phyloP scores from a whole-genome alignment of 2,888 invertebrate species.

The Amaurobius ferox region DNA sequence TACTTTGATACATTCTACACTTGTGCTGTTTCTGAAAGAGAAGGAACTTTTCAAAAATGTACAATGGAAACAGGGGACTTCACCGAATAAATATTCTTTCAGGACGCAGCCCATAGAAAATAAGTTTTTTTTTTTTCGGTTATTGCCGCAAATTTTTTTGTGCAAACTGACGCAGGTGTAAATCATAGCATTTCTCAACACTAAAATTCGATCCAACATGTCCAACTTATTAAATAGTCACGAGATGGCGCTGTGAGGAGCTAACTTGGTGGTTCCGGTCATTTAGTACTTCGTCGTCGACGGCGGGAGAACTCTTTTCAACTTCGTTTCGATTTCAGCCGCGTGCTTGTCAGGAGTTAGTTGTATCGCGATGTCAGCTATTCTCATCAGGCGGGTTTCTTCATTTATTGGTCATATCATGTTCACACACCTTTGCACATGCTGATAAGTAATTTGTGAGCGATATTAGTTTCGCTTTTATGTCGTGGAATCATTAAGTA shows the following conservation, averaged over 20 bases:
- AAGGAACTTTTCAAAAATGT: too few relatives aligned
- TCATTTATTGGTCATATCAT: neutral
- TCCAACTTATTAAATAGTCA: neutral
- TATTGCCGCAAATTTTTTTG: too few relatives aligned
- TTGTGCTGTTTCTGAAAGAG: too few relatives aligned
- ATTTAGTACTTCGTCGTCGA: slow-evolving; percentile 26
- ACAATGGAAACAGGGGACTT: too few relatives aligned
- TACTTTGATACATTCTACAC: too few relatives aligned
- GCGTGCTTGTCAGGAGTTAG: neutral
- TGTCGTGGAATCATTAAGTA: neutral
- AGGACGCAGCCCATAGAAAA: too few relatives aligned
- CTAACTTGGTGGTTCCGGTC: neutral
- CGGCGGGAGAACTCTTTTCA: slow-evolving; percentile 68
- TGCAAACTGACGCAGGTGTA: too few relatives aligned
- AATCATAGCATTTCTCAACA: neutral
- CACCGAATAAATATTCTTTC: too few relatives aligned
- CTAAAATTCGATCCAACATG: slow-evolving; percentile 16
- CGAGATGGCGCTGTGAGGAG: slow-evolving; percentile 35
- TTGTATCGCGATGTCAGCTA: neutral
- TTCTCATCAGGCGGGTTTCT: neutral
- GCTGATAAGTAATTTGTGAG: neutral
- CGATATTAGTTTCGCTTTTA: neutral
- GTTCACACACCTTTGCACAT: neutral
- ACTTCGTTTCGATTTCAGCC: slow-evolving; percentile 29
- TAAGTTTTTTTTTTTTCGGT: too few relatives aligned